Base-by-base conservation (phyloP, 1,140 invertebrate genomes). In the Drosophila simulans region DNA sequence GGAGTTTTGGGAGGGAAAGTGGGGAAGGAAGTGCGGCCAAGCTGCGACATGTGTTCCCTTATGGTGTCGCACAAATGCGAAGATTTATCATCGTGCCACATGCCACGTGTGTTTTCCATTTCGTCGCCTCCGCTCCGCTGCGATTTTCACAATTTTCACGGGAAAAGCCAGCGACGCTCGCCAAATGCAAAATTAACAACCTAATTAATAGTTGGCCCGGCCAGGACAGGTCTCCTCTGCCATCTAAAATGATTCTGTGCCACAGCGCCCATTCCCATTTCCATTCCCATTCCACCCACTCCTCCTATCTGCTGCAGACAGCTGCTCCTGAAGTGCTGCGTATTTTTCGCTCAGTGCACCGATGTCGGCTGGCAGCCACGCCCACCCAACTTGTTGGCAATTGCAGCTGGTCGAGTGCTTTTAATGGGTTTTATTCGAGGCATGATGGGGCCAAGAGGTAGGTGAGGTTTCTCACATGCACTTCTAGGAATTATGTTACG, bases 151-250 rank as follows among this genome's bases (percentile, higher is more conserved):
- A 25, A 27, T 66, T 81, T 86, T 88, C 83, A 86, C 83, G 83
- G 83, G 83, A 86, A 80, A 71, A 76, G 83, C 75, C 62, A 70
- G 71, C 83, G 83, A 83, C 83, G 83, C 75, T 77, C 79, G 83
- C 79, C 83, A 86, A 88, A 86, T 86, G 83, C 83, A 86, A 86
- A 86, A 86, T 86, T 86, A 86, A 86, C 83, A 86, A 86, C 83
- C 83, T 86, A 86, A 86, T 86, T 86, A 86, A 86, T 86, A 86
- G 84, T 81, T 83, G 58, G 76, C 51, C 63, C 54, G 64, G 54
- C 65, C 68, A 69, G 20, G 66, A 83, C 70, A 72, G 65, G 60
- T 68, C 64, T 62, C 45, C 17, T 22, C 13, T 37, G 5, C 31
- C 22, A 22, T 22, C 17, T 31, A 7, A 15, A 31, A 11, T 34